A percentile compares a stretch with the other conserved stretches of the same genome.
Evolutionary conservation across 2,888 invertebrate species (phyloP).

Genomic region (Pachycephus smyrnensis): DNA sequence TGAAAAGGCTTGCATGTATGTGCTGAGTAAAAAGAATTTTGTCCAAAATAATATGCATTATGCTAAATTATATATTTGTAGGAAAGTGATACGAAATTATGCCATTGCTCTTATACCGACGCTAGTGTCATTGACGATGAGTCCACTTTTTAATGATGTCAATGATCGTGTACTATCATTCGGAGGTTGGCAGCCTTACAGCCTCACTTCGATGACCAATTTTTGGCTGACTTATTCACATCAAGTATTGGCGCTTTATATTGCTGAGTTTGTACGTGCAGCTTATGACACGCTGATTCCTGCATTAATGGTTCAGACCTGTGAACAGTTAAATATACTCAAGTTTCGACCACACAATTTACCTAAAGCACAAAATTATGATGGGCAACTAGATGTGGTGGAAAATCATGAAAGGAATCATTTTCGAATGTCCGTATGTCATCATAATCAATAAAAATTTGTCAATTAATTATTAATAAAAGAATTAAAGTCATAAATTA

Average conservation of each 20-base stretch:
- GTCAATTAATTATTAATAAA: too few relatives aligned
- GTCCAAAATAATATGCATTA: too few relatives aligned
- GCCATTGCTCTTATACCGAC: too few relatives aligned
- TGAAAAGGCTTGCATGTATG: too few relatives aligned
- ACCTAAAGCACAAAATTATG: neutral
- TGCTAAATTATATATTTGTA: too few relatives aligned
- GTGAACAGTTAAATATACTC: conserved; percentile 32
- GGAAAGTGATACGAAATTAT: too few relatives aligned
- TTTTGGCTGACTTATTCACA: conserved; percentile 14
- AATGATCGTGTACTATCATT: conserved; percentile 8
- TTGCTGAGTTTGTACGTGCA: conserved; percentile 10
- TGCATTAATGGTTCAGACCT: conserved; percentile 26
- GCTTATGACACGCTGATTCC: conserved; percentile 20
- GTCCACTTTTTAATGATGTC: neutral
- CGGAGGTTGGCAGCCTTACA: conserved; percentile 13
- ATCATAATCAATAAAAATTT: conserved; percentile 11
- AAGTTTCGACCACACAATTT: conserved; percentile 30
- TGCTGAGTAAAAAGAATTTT: too few relatives aligned
- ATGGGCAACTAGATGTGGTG: neutral
- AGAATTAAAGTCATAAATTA: too few relatives aligned
- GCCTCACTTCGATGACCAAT: neutral
- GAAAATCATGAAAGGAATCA: too few relatives aligned
- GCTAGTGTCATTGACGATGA: too few relatives aligned
- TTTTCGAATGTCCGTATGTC: conserved; percentile 7
- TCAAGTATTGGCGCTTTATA: conserved; percentile 14